Evolutionary conservation across 1,140 invertebrate genomes (phyloP).

Genomic region (Cotesia vestalis): DNA sequence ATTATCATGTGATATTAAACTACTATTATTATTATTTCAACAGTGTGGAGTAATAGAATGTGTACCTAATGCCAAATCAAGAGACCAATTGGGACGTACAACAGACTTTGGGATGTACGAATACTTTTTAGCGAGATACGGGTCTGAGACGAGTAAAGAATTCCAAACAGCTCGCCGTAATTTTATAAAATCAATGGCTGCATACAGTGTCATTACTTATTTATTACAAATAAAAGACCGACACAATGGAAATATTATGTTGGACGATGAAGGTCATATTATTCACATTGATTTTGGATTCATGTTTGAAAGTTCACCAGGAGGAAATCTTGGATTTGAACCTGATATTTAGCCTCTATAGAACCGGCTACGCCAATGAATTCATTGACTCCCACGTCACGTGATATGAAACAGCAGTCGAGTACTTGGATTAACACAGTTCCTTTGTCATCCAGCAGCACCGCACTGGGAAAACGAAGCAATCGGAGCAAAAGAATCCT

Average conservation of each 20-base stretch:
- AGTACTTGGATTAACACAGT: constrained; percentile 92
- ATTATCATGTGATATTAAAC: background rate
- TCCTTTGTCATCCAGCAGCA: constrained; percentile 74
- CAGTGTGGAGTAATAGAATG: constrained; percentile 99
- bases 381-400: constrained; percentile 65
- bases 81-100: constrained; percentile 96
- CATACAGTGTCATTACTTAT: constrained; percentile 97
- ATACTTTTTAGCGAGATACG: constrained; percentile 96
- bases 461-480: constrained; percentile 81
- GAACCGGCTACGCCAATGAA: constrained; percentile 48
- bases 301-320: constrained; percentile 99
- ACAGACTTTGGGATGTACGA: constrained; percentile 98
- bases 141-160: constrained; percentile 90
- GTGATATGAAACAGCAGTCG: constrained; percentile 72
- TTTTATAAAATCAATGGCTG: constrained; percentile 98
- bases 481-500: constrained; percentile 75
- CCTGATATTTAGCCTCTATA: constrained; percentile 73
- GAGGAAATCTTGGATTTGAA: constrained; percentile 98
- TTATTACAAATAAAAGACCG: constrained; percentile 98
- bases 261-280: constrained; percentile 94
- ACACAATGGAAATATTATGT: constrained; percentile 99
- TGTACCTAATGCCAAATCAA: constrained; percentile 97
- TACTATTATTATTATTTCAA: constrained; percentile 36
- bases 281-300: constrained; percentile 99
- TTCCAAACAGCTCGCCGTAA: constrained; percentile 94